These are phyloP conservation scores for Habrosyne pyritoides DNA, from an alignment of 2,888 invertebrate genomes.

Conservation along the genomic window DNA sequence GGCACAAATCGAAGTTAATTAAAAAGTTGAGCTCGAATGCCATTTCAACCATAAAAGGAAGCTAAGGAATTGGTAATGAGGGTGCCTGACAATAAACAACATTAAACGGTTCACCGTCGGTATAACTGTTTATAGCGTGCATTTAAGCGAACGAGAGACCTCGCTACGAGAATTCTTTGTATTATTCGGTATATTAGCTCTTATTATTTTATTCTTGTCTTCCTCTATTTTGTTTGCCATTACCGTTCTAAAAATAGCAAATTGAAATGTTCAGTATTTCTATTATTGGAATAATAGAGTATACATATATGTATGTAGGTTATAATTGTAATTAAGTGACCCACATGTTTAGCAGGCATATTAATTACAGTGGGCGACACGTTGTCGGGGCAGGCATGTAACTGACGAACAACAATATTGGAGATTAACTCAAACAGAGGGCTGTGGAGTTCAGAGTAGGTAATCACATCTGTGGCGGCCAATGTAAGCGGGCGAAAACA, in stretches of 20 bases:
- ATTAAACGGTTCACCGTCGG: conserved; percentile 15
- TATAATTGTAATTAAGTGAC: background rate
- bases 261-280: too few species aligned
- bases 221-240: background rate
- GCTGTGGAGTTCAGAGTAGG: conserved; percentile 23
- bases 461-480: conserved; percentile 41
- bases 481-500: conserved; percentile 43
- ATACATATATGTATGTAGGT: background rate
- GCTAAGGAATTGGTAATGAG: conserved; percentile 40
- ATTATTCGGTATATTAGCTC: conserved; percentile 1
- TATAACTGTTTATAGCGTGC: conserved; percentile 6
- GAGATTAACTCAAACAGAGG: conserved; percentile 31
- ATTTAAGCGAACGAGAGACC: conserved; percentile 1
- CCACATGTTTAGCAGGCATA: conserved; percentile 10
- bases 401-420: conserved; percentile 29
- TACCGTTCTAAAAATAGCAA: background rate
- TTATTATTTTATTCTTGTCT: background rate
- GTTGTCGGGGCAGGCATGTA: conserved; percentile 18
- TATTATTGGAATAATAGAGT: too few species aligned
- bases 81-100: conserved; percentile 32
- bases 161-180: background rate
- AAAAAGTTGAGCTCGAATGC: conserved; percentile 49
- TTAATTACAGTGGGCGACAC: conserved; percentile 23
- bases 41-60: conserved; percentile 25
- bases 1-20: conserved; percentile 52